Evolutionary conservation across 2,888 invertebrate species (phyloP), one percentile per base, ranked within the genome.

Genomic region (Synergus umbraculus): DNA sequence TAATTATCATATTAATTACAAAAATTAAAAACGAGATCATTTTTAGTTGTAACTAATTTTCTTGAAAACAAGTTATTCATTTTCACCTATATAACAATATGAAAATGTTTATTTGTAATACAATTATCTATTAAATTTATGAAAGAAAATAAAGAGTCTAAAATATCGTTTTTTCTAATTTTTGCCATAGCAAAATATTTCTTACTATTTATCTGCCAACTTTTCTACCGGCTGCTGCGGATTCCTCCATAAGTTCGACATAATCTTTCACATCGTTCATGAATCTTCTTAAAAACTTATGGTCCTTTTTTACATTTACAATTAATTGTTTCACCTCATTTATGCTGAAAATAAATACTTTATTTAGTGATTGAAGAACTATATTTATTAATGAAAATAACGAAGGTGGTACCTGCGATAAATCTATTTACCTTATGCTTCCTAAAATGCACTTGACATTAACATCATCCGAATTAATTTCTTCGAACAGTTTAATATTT

Each of bases 221-320:
- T 29, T 63, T 22, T 76, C 60, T 65, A 54, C 78, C 54, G 18
- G 4, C 18, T 13, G 37, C 67, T 63, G 18, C 79, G 22, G 85
- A 84, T 54, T 86, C 84, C 81, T 88, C 88, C 83, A 88, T 87
- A 77, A 89, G 54, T 65, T 87, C 88, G 18, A 90, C 85, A 78
- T 90, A 91, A 78, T 89, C 85, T 60, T 80, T 85, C 13, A 91
- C 85, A 78, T 90, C 90, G 12, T 82, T 86, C 44, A 90, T 90
- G 69, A 86, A 91, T 64, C 87, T 84, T 7, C 87, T 86, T 29
- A 91, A 76, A 79, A 90, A 91, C 60, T 82, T 88, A 54, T 87
- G 82, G 80, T 89, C 89, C 58, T 77, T 88, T 81, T 88, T 90
- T 43, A 89, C 82, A 81, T 89, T 89, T 46, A 69, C 85, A 76